Evolutionary conservation across 1,140 invertebrate genomes (phyloP), one percentile per base, ranked within the genome.

Genomic region (Paraescarpia echinospica): DNA sequence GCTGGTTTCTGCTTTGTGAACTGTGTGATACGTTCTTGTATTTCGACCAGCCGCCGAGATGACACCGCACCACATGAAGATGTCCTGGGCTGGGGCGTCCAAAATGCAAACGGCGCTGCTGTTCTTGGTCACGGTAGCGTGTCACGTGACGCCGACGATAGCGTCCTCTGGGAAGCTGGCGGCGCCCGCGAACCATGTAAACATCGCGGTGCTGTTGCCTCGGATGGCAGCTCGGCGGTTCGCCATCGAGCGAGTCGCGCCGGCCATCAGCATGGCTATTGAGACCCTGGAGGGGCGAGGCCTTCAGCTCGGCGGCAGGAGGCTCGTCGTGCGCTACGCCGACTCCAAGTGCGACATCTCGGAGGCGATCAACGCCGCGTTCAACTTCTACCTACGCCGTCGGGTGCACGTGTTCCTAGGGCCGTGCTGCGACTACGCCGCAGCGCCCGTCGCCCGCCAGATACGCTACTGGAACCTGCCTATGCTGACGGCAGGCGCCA

Each of bases 381-480:
- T 95, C 35, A 94, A 94, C 12, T 94, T 94, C 59, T 95, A 94
- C 93, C 92, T 95, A 1, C 89, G 93, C 35, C 92, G 92, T 9
- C 92, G 94, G 35, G 94, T 95, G 14, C 98, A 99, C 96, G 98
- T 98, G 0, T 98, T 99, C 95, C 97, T 99, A 94, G 98, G 98
- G 0, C 98, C 98, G 0, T 97, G 98, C 9, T 99, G 98, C 96
- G 98, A 98, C 94, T 99, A 98, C 95, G 98, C 98, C 0, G 97
- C 99, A 91, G 98, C 98, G 0, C 98, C 98, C 0, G 98, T 99
- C 2, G 98, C 98, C 0, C 96, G 98, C 33, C 99, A 99, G 95
- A 97, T 98, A 0, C 97, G 97, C 14, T 97, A 97, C 51, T 99
- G 98, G 98, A 95, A 97, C 12, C 98, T 99, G 31, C 98, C 98